Evolutionary conservation across 2,888 invertebrate genomes (phyloP).

Genomic region (Xiphydria camelus): DNA sequence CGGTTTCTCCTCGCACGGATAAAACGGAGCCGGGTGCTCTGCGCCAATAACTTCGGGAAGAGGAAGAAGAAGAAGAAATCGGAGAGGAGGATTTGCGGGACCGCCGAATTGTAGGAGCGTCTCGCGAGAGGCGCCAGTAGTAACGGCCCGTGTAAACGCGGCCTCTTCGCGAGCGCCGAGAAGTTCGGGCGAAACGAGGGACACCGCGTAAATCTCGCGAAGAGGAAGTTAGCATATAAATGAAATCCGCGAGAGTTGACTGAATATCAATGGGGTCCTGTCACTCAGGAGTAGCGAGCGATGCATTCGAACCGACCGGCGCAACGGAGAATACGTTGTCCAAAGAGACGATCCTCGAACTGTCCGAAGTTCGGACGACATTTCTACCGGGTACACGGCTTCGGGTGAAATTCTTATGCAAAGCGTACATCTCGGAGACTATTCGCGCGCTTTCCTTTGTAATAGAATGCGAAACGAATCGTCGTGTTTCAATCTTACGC

Average conservation of each 20-base stretch:
- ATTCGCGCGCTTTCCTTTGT: slow-evolving; percentile 1
- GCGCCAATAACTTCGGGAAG: background rate
- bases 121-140: no score
- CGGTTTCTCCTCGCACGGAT: slow-evolving; percentile 21
- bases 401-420: background rate
- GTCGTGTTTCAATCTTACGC: no score
- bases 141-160: no score
- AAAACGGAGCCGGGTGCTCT: slow-evolving; percentile 22
- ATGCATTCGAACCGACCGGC: slow-evolving; percentile 5
- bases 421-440: background rate
- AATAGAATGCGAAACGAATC: no score
- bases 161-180: no score
- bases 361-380: background rate
- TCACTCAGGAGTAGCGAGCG: slow-evolving; percentile 10
- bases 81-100: no score
- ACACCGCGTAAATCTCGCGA: no score
- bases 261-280: slow-evolving; percentile 43
- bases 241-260: slow-evolving; percentile 44
- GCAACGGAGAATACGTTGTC: no score
- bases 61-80: no score
- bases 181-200: no score
- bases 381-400: background rate
- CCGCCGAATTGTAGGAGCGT: no score
- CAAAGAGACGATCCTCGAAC: no score
- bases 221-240: slow-evolving; percentile 47